Evolutionary conservation across 2,888 invertebrate genomes (phyloP).

Genomic region (Lasioglossum villosulum): DNA sequence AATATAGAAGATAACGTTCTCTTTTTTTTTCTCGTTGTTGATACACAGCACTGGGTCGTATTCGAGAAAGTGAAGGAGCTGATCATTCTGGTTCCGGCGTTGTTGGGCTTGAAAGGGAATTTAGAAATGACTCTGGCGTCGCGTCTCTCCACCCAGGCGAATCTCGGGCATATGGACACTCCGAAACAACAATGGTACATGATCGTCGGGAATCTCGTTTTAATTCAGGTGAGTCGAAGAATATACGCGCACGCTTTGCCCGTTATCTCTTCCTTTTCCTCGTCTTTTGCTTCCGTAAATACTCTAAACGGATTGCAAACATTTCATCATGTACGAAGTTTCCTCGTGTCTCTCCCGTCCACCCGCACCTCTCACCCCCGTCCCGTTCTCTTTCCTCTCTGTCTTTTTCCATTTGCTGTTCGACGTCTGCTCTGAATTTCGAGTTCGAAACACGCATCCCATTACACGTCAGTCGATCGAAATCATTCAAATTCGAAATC

Average conservation of each 20-base stretch:
- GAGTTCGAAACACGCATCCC: not conserved
- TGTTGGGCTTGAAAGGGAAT: slow-evolving; percentile 95
- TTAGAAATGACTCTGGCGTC: slow-evolving; percentile 99
- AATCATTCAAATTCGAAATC: slow-evolving; percentile 11
- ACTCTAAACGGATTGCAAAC: not conserved
- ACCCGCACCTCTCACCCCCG: not conserved
- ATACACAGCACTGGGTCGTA: slow-evolving; percentile 89
- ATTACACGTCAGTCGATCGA: not conserved
- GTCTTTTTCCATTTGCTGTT: not conserved
- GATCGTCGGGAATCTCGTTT: slow-evolving; percentile 90
- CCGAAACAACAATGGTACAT: slow-evolving; percentile 88
- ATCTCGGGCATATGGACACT: slow-evolving; percentile 91
- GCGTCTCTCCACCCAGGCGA: slow-evolving; percentile 96
- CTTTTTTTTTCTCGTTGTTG: not conserved
- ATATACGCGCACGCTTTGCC: not conserved
- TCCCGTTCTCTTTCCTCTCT: not conserved
- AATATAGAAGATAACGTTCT: not conserved
- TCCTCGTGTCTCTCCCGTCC: not conserved
- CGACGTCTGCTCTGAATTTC: not conserved
- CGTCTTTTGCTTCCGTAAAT: slow-evolving; percentile 2
- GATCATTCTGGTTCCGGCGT: slow-evolving; percentile 92
- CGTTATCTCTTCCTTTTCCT: not conserved
- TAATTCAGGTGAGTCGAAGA: slow-evolving; percentile 88
- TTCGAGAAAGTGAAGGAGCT: slow-evolving; percentile 89
- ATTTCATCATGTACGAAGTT: not conserved